Base-by-base conservation (phyloP, 2,888 invertebrate genomes). In the Synanthedon tipuliformis region DNA sequence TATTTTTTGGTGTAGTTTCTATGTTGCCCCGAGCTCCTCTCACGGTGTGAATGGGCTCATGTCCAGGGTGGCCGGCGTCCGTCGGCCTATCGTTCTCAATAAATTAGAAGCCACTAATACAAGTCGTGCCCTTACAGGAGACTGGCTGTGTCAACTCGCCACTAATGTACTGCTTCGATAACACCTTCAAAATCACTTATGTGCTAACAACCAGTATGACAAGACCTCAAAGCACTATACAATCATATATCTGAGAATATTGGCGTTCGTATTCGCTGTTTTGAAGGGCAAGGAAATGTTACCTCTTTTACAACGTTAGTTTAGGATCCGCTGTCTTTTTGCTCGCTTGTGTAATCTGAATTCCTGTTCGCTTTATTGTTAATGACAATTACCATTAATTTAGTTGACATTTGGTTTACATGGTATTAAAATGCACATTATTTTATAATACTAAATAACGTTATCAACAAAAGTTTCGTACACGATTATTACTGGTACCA, bases 91-190 rank as follows among this genome's bases (percentile, higher is more conserved):
- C 87, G 75, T 78, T 76, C 78, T 73, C 80, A 84, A 87, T 87
- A 87, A 87, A 87, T 87, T 87, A 87, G 82, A 70, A 79, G 78
- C 80, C 80, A 77, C 83, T 87, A 86, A 86, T 81, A 85, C 84
- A 84, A 81, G 78, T 75, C 72, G 71, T 77, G 77, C 74, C 78
- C 76, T 81, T 77, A 86, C 86, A 85, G 86, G 81, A 84, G 84
- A 85, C 85, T 83, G 80, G 79, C 68, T 76, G 75, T 80, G 85
- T 84, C 85, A 83, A 78, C 74, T 73, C 74, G 69, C 73, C 76
- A 80, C 84, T 86, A 86, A 86, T 86, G 84, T 84, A 86, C 80
- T 73, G 75, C 77, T 63, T 62, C 71, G 85, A 86, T 86, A 86
- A 83, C 80, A 77, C 76, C 69, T 80, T 82, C 83, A 83, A 83